Evolutionary conservation across 2,888 invertebrate genomes (phyloP).

Genomic region (Acronicta alni): DNA sequence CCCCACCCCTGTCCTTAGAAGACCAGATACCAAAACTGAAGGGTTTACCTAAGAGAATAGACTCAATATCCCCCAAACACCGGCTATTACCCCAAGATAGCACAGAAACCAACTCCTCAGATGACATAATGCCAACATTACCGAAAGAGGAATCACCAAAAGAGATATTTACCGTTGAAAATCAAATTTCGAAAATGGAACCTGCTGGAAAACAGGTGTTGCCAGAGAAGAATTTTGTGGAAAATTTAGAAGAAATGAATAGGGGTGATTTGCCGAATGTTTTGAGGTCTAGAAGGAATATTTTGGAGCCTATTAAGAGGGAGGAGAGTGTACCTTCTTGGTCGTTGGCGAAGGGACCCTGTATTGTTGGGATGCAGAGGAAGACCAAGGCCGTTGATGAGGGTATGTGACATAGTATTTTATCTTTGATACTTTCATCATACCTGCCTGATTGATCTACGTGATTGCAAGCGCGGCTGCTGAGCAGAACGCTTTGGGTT

Average conservation of each 20-base stretch:
- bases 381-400: conserved; percentile 65
- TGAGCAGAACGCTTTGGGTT: neutral
- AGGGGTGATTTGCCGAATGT: conserved; percentile 75
- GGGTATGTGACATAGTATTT: conserved; percentile 48
- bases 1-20: conserved; percentile 78
- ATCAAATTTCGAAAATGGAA: conserved; percentile 77
- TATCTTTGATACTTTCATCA: neutral
- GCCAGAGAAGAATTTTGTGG: conserved; percentile 42
- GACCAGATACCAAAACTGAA: conserved; percentile 74
- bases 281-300: conserved; percentile 76
- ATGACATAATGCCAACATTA: conserved; percentile 79
- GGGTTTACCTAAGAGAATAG: conserved; percentile 67
- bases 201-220: conserved; percentile 34
- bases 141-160: conserved; percentile 55
- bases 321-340: conserved; percentile 78
- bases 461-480: too few species aligned
- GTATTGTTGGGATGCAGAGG: conserved; percentile 78
- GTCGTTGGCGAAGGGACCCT: conserved; percentile 84
- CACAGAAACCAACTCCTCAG: conserved; percentile 81
- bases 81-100: conserved; percentile 75
- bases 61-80: conserved; percentile 69
- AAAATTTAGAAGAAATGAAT: conserved; percentile 50
- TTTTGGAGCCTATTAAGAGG: conserved; percentile 82
- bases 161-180: conserved; percentile 80
- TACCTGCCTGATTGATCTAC: too few species aligned